Evolutionary conservation across 1,140 invertebrate genomes (phyloP).

Genomic region (Amphibalanus amphitrite): DNA sequence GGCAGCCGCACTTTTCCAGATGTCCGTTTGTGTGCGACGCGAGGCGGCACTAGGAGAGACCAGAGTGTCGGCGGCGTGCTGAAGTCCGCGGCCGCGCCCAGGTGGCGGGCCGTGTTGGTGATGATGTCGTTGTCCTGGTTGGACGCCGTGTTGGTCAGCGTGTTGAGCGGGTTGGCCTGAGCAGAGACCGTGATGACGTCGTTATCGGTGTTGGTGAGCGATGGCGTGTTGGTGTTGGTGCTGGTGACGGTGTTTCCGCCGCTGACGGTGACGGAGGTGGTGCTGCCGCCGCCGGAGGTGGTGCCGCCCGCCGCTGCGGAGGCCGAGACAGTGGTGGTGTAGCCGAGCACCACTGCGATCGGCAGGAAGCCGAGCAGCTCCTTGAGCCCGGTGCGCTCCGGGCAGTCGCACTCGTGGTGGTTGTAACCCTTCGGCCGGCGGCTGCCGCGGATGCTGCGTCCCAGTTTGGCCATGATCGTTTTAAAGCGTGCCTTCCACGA

Average conservation of each 20-base stretch:
- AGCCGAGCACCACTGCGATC: background rate
- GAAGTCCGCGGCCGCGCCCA: too few relatives aligned
- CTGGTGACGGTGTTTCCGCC: background rate
- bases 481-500: too few relatives aligned
- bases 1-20: too few relatives aligned
- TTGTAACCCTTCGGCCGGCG: background rate
- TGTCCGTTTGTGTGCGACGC: too few relatives aligned
- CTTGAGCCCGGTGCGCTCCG: background rate
- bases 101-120: background rate
- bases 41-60: too few relatives aligned
- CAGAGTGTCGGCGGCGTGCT: too few relatives aligned
- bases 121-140: slow-evolving; percentile 5
- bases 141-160: background rate
- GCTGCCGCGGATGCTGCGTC: too few relatives aligned
- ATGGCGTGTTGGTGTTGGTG: background rate
- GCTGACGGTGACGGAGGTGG: background rate
- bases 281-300: background rate
- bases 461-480: too few relatives aligned
- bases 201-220: background rate
- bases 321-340: background rate
- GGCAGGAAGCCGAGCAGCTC: background rate
- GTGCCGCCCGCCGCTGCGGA: background rate
- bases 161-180: background rate
- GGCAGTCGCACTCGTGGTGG: background rate
- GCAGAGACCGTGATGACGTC: background rate